A percentile compares a stretch with the other conserved stretches of the same genome.
These are phyloP conservation scores for Podarcis lilfordi DNA, from an alignment of 2,797 vertebrate genomes.

Conservation along the genomic window DNA sequence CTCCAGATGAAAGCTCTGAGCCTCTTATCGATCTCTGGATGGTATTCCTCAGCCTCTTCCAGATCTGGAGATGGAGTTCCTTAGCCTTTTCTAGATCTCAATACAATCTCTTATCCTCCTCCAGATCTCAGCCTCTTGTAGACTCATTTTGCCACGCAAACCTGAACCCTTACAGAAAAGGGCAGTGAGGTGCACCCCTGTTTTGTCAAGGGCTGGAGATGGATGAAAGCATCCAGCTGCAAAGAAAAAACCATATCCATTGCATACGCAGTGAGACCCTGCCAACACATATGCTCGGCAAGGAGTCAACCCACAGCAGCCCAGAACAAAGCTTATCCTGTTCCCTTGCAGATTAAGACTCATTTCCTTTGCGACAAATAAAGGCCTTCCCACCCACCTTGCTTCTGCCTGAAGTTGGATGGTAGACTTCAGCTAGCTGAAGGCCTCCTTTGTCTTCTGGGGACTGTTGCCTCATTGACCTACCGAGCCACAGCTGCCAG, in stretches of 20 bases:
- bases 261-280: not conserved
- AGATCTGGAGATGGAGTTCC: too few species aligned
- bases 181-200: not conserved
- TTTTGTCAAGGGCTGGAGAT: not conserved
- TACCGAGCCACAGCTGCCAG: not conserved
- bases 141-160: not conserved
- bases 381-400: constrained; percentile 11
- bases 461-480: not conserved
- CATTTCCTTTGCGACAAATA: constrained; percentile 22
- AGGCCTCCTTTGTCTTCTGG: constrained; percentile 24
- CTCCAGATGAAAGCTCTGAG: too few species aligned
- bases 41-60: too few species aligned
- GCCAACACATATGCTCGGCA: not conserved
- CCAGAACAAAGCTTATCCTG: constrained; percentile 24
- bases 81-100: not conserved
- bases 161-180: not conserved
- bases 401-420: constrained; percentile 7
- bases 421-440: constrained; percentile 5
- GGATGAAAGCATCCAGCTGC: not conserved
- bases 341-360: not conserved
- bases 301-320: not conserved
- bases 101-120: not conserved
- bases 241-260: not conserved
- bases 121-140: not conserved
- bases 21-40: too few species aligned